A percentile compares a stretch with the other conserved stretches of the same genome.
Evolutionary conservation across 1,140 invertebrate species (phyloP).

Genomic region (Diploscapter pachys): DNA sequence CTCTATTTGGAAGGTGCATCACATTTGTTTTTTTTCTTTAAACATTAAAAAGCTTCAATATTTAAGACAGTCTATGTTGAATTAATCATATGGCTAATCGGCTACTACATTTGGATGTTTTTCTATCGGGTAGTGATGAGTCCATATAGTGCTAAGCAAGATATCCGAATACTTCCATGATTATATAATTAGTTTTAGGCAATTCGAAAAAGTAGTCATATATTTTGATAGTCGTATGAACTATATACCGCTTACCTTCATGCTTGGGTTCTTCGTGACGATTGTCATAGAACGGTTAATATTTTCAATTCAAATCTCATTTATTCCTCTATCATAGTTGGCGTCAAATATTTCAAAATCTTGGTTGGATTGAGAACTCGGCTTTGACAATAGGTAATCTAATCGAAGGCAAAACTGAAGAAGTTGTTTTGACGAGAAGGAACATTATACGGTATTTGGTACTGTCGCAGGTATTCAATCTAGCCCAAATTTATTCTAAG

Average conservation of each 20-base stretch:
- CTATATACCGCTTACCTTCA: constrained; percentile 53
- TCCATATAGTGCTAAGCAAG: constrained; percentile 5
- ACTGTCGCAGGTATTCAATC: constrained; percentile 16
- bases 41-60: too few relatives aligned
- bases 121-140: constrained; percentile 34
- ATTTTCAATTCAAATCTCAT: too few relatives aligned
- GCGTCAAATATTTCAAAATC: constrained; percentile 51
- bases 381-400: constrained; percentile 44
- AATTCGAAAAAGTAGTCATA: constrained; percentile 44
- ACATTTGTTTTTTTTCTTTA: too few relatives aligned
- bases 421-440: constrained; percentile 9
- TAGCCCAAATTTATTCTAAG: background rate
- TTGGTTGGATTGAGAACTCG: constrained; percentile 56
- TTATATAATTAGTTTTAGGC: constrained; percentile 23
- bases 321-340: constrained; percentile 12
- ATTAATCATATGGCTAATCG: constrained; percentile 41
- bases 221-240: constrained; percentile 44
- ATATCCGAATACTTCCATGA: constrained; percentile 19
- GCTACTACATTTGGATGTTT: constrained; percentile 41
- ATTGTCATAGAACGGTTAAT: constrained; percentile 40
- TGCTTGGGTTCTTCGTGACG: constrained; percentile 56
- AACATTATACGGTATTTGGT: constrained; percentile 30
- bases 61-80: constrained; percentile 40
- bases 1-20: constrained; percentile 43
- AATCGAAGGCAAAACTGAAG: constrained; percentile 19